phyloP scores from a whole-genome alignment of 2,113 vertebrate genomes.

The Caloenas nicobarica region DNA sequence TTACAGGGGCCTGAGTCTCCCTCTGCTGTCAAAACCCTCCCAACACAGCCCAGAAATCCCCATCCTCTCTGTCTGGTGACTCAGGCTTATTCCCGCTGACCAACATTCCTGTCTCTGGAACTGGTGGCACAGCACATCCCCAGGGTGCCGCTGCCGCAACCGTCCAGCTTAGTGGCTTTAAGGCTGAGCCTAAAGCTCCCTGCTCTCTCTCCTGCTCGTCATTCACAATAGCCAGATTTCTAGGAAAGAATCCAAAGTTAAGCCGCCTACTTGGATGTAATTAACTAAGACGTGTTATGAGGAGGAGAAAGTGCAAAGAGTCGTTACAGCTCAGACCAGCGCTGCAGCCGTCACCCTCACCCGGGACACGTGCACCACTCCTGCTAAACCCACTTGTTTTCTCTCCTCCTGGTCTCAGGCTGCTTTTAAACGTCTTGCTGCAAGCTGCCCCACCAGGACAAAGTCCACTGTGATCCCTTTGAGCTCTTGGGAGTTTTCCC shows the following conservation, averaged over 20 bases:
- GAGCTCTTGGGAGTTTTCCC: not conserved
- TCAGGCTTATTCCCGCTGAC: not conserved
- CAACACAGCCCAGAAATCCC: not conserved
- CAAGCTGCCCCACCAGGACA: not conserved
- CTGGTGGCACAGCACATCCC: not conserved
- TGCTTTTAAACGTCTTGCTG: not conserved
- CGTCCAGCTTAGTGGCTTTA: fast-evolving
- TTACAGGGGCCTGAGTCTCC: not conserved
- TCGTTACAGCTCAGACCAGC: not conserved
- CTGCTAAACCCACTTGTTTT: not conserved
- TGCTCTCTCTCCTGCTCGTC: not conserved
- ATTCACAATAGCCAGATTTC: not conserved
- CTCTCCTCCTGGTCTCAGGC: not conserved
- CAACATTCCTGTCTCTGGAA: not conserved
- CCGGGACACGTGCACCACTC: fast-evolving
- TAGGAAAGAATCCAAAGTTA: not conserved
- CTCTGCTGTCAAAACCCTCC: not conserved
- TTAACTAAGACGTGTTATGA: not conserved
- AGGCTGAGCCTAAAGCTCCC: not conserved
- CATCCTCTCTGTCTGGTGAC: not conserved
- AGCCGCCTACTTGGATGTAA: not conserved
- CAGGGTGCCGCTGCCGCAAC: not conserved
- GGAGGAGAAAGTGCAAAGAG: not conserved
- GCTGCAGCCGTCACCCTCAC: fast-evolving
- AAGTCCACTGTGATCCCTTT: not conserved